Percentiles rank a stretch among this genome's conserved stretches.
phyloP scores from a whole-genome alignment of 2,797 vertebrate species.

The Erpetoichthys calabaricus region DNA sequence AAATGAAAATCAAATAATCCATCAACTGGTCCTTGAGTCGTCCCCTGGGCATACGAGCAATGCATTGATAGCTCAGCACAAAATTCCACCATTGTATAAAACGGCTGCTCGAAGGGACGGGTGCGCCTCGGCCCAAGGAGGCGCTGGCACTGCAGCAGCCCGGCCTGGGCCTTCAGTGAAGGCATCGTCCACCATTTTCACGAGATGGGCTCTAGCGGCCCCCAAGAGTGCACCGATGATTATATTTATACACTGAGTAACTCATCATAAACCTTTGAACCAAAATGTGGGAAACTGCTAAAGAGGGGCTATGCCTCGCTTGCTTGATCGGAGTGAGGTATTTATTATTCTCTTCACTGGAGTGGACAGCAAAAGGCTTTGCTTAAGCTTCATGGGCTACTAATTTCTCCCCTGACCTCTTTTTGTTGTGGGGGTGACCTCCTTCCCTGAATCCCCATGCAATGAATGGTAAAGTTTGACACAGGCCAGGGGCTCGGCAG shows the following conservation, averaged over 20 bases:
- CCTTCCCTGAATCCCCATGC: conserved; percentile 42
- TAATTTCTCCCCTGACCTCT: conserved; percentile 80
- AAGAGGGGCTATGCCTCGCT: conserved; percentile 7
- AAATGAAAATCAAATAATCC: too few relatives aligned
- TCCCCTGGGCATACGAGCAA: too few relatives aligned
- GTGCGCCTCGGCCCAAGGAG: conserved; percentile 22
- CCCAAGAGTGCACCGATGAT: neutral
- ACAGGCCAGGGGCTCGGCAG: conserved; percentile 44
- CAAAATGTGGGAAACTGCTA: conserved; percentile 1
- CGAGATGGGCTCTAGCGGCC: too few relatives aligned
- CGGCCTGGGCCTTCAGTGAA: conserved; percentile 20
- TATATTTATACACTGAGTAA: conserved; percentile 10
- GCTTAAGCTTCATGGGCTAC: conserved; percentile 75
- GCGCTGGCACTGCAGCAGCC: conserved; percentile 22
- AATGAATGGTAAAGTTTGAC: conserved; percentile 75
- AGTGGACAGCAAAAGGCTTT: conserved; percentile 58
- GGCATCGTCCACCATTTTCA: neutral
- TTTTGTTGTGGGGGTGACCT: conserved; percentile 68
- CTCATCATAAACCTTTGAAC: conserved; percentile 26
- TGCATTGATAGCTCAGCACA: too few relatives aligned
- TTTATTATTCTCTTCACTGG: conserved; percentile 66
- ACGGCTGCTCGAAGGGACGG: too few relatives aligned
- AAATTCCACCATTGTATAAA: too few relatives aligned
- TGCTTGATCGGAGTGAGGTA: conserved; percentile 38
- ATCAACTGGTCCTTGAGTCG: too few relatives aligned